Evolutionary conservation across 2,888 invertebrate genomes (phyloP).

Genomic region (Scaptomyza cyrtandrae): DNA sequence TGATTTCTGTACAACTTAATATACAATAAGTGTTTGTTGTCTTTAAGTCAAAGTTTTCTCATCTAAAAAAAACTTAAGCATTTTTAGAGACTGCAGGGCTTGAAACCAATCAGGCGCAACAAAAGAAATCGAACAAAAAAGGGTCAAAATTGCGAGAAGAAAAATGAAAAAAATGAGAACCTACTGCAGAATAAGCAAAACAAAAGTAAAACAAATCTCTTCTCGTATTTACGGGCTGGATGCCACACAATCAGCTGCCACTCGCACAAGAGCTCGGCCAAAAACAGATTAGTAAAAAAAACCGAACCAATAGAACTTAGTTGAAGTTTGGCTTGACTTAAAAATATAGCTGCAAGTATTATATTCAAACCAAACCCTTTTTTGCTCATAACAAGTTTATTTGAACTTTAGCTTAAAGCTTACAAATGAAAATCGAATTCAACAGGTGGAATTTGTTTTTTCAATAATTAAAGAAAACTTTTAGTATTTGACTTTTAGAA

Average conservation of each 20-base stretch:
- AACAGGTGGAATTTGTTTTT: too few species aligned
- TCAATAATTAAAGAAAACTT: too few species aligned
- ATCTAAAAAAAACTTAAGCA: conserved; percentile 2
- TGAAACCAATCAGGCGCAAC: conserved; percentile 53
- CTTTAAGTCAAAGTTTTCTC: conserved; percentile 1
- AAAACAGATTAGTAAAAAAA: background rate
- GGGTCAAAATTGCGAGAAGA: conserved; percentile 32
- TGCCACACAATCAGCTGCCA: conserved; percentile 15
- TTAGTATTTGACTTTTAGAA: too few species aligned
- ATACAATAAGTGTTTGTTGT: background rate
- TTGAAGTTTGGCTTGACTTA: conserved; percentile 1
- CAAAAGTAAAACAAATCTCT: conserved; percentile 33
- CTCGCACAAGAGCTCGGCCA: background rate
- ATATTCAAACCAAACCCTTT: too few species aligned
- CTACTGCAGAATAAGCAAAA: conserved; percentile 18
- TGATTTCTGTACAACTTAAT: too few species aligned
- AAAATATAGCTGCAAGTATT: background rate
- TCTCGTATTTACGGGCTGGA: conserved; percentile 3
- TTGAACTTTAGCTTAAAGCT: too few species aligned
- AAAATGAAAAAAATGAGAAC: conserved; percentile 18
- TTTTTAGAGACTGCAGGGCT: conserved; percentile 37
- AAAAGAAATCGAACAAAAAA: conserved; percentile 43
- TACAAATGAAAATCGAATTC: background rate
- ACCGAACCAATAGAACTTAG: conserved; percentile 8
- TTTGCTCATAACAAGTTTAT: too few species aligned